Base-by-base conservation (phyloP, 2,113 vertebrate genomes). In the Myocastor coypus region DNA sequence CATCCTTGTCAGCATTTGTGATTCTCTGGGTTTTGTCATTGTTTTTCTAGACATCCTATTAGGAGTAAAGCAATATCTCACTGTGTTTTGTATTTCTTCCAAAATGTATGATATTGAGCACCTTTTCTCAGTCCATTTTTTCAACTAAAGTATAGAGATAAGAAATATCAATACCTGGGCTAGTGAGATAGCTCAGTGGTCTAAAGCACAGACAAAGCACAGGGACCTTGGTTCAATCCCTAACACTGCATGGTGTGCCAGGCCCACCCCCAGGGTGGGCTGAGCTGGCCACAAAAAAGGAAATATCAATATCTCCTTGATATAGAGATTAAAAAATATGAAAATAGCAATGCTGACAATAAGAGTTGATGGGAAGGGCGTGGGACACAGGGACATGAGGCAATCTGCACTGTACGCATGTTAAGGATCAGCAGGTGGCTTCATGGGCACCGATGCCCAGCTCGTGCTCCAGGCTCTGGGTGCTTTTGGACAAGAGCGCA, bases 401-500 rank as follows among this genome's bases (percentile, higher is more conserved):
- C 52, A 2, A 63, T 14, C 52, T 30, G 8, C 17, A 14, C 34
- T 90, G 61, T 3, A 20, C 40, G 28, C 3, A 30, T 16, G 14
- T 13, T 87, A 26, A 9, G 26, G 16, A 9, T 14, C 17, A 37
- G 24, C 24, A 69, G 34, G 50, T 63, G 73, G 7, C 20, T 82
- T 57, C n/a, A 28, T 5, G 0, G 42, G 28, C n/a, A 32, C 14
- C 12, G 19, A 26, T 34, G 8, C 59, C 3, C 26, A 1, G 4
- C 13, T 63, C 26, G 6, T 30, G 7, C 57, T 82, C 3, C 42
- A 26, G 52, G 30, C 13, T 32, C 10, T 86, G 63, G 34, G 28
- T 81, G 5, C 32, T 82, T 86, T 83, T 81, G 42, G 61, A 69
- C 22, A 57, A 64, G 52, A 34, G 9, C 20, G 10, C 19, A 61